A percentile compares a stretch with the other conserved stretches of the same genome.
Conservation (phyloP, 1,140 invertebrate genomes). For the Trichonephila inaurata region DNA sequence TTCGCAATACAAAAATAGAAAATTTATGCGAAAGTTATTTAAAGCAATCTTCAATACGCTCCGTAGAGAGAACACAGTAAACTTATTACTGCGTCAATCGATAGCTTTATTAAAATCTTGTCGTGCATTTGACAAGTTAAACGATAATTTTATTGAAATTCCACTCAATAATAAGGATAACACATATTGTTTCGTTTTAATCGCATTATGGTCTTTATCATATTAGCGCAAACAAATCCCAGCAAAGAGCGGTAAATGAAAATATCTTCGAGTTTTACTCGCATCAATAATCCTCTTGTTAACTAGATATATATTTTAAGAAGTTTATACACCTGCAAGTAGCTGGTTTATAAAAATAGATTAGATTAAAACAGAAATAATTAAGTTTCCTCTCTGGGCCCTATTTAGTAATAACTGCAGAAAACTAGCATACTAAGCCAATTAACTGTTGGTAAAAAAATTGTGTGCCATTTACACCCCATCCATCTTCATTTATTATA, state of each 20-base stretch:
- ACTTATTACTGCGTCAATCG: not conserved
- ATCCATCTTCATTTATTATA: too few relatives aligned
- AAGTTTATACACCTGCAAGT: too few relatives aligned
- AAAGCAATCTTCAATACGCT: not conserved
- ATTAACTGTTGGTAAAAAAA: too few relatives aligned
- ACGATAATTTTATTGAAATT: not conserved
- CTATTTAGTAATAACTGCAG: too few relatives aligned
- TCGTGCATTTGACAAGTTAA: constrained; percentile 22
- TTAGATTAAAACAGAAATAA: too few relatives aligned
- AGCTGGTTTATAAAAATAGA: too few relatives aligned
- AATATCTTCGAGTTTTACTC: not conserved
- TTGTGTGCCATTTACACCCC: too few relatives aligned
- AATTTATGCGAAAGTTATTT: not conserved
- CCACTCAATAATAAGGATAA: not conserved
- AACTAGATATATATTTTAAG: too few relatives aligned
- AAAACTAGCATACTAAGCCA: too few relatives aligned
- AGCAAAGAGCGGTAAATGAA: not conserved
- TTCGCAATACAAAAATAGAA: not conserved
- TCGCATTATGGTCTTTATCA: not conserved
- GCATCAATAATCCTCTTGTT: not conserved
- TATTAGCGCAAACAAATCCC: not conserved
- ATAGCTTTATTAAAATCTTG: constrained; percentile 14
- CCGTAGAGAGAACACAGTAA: not conserved
- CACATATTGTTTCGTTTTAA: not conserved
- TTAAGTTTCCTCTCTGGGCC: too few relatives aligned